Evolutionary conservation across 1,140 invertebrate species (phyloP).

Genomic region (Trichonephila clavipes): DNA sequence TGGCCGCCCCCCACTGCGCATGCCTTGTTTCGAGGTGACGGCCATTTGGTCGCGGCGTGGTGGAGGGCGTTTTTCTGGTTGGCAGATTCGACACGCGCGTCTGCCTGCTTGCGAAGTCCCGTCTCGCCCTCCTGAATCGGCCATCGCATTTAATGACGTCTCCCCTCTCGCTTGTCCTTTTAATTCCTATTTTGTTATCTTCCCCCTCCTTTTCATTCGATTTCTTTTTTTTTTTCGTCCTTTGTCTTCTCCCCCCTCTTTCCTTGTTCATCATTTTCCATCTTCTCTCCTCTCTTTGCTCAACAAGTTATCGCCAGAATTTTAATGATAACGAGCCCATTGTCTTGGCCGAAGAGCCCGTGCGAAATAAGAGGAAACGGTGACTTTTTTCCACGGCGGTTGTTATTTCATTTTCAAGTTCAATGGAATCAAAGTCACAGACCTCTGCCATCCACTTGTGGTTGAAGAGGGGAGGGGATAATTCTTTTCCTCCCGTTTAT

Average conservation of each 20-base stretch:
- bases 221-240: constrained; percentile 32
- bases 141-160: constrained; percentile 70
- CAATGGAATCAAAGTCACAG: constrained; percentile 71
- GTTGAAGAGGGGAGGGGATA: background rate
- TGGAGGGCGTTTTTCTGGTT: constrained; percentile 75
- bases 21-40: constrained; percentile 72
- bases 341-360: constrained; percentile 66
- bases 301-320: constrained; percentile 74
- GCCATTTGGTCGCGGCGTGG: constrained; percentile 46
- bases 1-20: constrained; percentile 74
- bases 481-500: background rate
- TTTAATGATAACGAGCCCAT: constrained; percentile 75
- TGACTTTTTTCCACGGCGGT: constrained; percentile 45
- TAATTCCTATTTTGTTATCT: constrained; percentile 75
- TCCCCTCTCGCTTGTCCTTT: constrained; percentile 55
- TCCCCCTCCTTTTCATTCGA: constrained; percentile 36
- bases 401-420: constrained; percentile 74
- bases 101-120: constrained; percentile 57
- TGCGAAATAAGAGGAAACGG: constrained; percentile 73
- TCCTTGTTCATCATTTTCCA: constrained; percentile 44
- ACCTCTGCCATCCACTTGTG: constrained; percentile 45
- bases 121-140: constrained; percentile 45
- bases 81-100: constrained; percentile 69
- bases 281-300: constrained; percentile 40
- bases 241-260: background rate